Evolutionary conservation across 2,888 invertebrate genomes (phyloP).

Genomic region (Helicoverpa assulta): DNA sequence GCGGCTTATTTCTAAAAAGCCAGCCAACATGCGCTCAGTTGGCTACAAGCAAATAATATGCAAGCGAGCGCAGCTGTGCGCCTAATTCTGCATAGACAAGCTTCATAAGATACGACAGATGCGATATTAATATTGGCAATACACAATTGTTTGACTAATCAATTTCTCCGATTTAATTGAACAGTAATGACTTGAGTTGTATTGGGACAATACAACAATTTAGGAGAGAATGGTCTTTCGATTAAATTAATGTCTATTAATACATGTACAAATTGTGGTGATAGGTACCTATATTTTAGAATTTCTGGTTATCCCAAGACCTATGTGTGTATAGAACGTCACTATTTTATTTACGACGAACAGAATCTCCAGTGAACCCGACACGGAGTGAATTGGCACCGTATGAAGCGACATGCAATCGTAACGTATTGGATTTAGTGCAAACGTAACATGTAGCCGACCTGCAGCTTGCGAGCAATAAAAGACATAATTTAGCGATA

Average conservation of each 20-base stretch:
- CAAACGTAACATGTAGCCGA: slow-evolving; percentile 38
- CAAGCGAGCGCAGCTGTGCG: slow-evolving; percentile 68
- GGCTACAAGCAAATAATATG: slow-evolving; percentile 68
- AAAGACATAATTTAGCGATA: slow-evolving; percentile 52
- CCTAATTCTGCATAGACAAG: slow-evolving; percentile 71
- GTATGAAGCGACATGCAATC: slow-evolving; percentile 56
- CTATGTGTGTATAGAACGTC: slow-evolving; percentile 33
- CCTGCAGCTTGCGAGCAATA: slow-evolving; percentile 41
- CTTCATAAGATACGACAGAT: slow-evolving; percentile 60
- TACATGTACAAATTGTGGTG: slow-evolving; percentile 7
- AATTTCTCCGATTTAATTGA: slow-evolving; percentile 34
- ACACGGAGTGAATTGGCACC: slow-evolving; percentile 55
- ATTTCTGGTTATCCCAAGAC: slow-evolving; percentile 18
- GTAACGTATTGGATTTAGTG: slow-evolving; percentile 60
- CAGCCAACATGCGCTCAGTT: slow-evolving; percentile 59
- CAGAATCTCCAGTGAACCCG: slow-evolving; percentile 42
- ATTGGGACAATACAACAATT: slow-evolving; percentile 29
- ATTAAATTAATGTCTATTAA: background rate
- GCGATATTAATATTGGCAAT: slow-evolving; percentile 59
- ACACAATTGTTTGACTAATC: slow-evolving; percentile 46
- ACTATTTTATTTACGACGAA: slow-evolving; percentile 58
- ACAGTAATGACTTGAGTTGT: slow-evolving; percentile 3
- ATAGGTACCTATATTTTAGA: slow-evolving; percentile 26
- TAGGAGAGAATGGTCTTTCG: slow-evolving; percentile 24
- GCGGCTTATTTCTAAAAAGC: slow-evolving; percentile 67